A percentile compares a stretch with the other conserved stretches of the same genome.
Conservation (phyloP, 2,113 vertebrate species). For the Nothocercus julius region DNA sequence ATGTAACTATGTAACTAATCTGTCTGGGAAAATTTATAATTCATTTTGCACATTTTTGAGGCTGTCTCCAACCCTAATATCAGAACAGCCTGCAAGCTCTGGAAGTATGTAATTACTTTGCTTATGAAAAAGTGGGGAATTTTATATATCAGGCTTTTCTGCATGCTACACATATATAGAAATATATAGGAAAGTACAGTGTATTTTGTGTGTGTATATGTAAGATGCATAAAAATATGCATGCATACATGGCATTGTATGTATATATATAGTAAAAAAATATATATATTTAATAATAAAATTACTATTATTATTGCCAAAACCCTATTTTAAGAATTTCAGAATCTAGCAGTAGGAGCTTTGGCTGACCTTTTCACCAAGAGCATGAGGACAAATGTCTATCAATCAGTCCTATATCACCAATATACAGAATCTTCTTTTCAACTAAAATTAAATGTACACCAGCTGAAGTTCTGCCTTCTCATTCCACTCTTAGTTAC, state of each 20-base stretch:
- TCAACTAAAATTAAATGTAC: background rate
- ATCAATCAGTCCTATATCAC: background rate
- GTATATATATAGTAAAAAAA: too few species aligned
- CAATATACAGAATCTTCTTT: background rate
- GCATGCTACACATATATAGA: background rate
- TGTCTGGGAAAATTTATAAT: constrained; percentile 61
- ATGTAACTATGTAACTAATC: constrained; percentile 34
- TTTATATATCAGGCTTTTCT: background rate
- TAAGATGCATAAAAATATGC: background rate
- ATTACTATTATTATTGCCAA: background rate
- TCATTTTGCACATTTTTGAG: constrained; percentile 9
- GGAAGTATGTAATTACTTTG: background rate
- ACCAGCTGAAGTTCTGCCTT: background rate
- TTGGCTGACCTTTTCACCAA: background rate
- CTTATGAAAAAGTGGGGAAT: background rate
- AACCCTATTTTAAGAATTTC: background rate
- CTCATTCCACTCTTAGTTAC: background rate
- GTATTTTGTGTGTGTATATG: background rate
- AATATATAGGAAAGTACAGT: background rate
- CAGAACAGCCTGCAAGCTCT: background rate
- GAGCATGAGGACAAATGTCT: background rate
- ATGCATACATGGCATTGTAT: background rate
- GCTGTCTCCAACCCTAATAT: background rate
- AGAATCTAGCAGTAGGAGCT: background rate
- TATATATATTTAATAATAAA: background rate